Evolutionary conservation across 2,888 invertebrate genomes (phyloP), one percentile per base, ranked within the genome.

Genomic region (Trichacis sp.): DNA sequence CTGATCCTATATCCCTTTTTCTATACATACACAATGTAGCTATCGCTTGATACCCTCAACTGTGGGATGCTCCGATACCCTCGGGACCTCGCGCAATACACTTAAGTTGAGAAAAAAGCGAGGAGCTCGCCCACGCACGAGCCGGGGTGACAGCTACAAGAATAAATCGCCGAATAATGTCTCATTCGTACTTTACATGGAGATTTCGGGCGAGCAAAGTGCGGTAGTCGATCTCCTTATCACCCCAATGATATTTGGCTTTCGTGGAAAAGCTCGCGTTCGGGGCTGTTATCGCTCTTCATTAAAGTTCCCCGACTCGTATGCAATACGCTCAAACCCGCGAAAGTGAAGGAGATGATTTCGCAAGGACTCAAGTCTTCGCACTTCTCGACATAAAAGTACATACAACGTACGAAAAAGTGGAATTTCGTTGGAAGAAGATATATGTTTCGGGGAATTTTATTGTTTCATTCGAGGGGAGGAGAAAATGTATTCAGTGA

Each of bases 81-180:
- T 45, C 40, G 69, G 70, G 72, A 72, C 68, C 56, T 57, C 30
- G 60, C 60, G 64, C 70, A 70, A 71, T 75, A 72, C 70, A 73
- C 70, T 75, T 71, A 66, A 67, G 70, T 64, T 38, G 54, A 52
- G 68, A 66, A 63, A 68, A 60, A 15, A 30, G 36, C 12, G 15
- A 24, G 18, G 48, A 30, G 47, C 12, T 24, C 12, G 43, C 18
- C 52, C 4, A 38, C 29, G 40, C 20, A 14, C 8, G 51, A 36
- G 15, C 57, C 14, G 53, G 61, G 67, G 59, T 63, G 50, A 43
- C 62, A 47, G 59, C 59, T 58, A 58, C 46, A 33, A 48, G 38
- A 52, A 66, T 64, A 57, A 66, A 64, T 60, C 57, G 57, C 19
- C 60, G 54, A 63, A 60, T 63, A 62, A 68, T 62, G 64, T 60